Conservation (phyloP, 2,113 vertebrate species). For the Collichthys lucidus region DNA sequence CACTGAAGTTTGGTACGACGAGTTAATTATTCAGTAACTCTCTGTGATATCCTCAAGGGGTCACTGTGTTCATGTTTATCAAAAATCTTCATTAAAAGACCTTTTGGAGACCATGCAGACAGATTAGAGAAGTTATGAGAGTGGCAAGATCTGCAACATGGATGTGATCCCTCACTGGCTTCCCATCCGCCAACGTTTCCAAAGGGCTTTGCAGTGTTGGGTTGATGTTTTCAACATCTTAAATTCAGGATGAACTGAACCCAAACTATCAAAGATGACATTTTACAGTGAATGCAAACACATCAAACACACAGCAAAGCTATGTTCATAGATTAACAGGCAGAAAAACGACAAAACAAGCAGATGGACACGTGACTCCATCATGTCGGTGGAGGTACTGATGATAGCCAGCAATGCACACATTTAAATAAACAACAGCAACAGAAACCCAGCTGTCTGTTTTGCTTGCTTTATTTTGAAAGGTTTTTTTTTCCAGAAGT, state of each 20-base stretch:
- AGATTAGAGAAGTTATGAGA: not conserved
- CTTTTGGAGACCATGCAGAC: not conserved
- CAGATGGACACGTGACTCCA: too few relatives aligned
- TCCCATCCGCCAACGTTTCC: not conserved
- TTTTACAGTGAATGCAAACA: too few relatives aligned
- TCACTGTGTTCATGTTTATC: conserved; percentile 16
- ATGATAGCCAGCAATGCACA: not conserved
- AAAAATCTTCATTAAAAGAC: not conserved
- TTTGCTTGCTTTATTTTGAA: not conserved
- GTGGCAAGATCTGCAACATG: not conserved
- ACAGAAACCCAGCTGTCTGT: not conserved
- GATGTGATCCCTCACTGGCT: not conserved
- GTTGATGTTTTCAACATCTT: not conserved
- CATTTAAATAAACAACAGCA: not conserved
- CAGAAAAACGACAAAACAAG: too few relatives aligned
- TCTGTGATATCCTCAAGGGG: conserved; percentile 5
- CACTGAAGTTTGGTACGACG: too few relatives aligned
- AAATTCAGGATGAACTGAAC: not conserved
- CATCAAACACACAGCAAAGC: not conserved
- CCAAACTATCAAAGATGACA: not conserved
- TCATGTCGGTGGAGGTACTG: not conserved
- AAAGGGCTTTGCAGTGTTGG: not conserved
- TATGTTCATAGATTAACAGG: not conserved
- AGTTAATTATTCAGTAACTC: not conserved
- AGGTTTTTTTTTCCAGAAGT: not conserved